Base-by-base conservation (phyloP, 2,797 vertebrate genomes). In the Muraenolepis orangiensis region DNA sequence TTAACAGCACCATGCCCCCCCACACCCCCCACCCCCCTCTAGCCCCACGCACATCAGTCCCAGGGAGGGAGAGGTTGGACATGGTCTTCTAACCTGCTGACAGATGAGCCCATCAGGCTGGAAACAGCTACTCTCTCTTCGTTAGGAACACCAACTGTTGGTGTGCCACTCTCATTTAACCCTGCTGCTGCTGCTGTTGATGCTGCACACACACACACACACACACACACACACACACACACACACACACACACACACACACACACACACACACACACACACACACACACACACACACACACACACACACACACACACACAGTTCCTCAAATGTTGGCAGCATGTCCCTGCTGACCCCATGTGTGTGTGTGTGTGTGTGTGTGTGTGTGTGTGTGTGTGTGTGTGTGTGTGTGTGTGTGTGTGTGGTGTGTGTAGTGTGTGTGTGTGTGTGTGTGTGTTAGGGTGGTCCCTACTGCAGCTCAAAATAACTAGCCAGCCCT, bases 1-100 rank as follows among this genome's bases (percentile, higher is more conserved):
- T 77, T 73, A 74, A 86, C 79, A 84, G 46, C 78, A 74, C 68
- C 0, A 38, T 73, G 57, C 8, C 57, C 77, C 74, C 14, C 18
- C 70, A 64, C 66, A 32, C 72, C 69, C 78, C 68, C 80, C 73
- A 12, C 77, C 87, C 82, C 80, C 32, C 71, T 69, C 1, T 46
- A 69, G 77, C 74, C 23, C 68, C 78, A n/a, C n/a, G n/a, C n/a
- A n/a, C n/a, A 85, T 85, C 76, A 26, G 23, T 66, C 23, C 7
- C 5, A 64, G 86, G 88, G 84, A 85, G 73, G 80, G 83, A 87
- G 64, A 66, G 64, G 23, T 3, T 66, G 6, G 64, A 36, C 31
- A 83, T 82, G 86, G 88, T 84, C 81, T 91, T 88, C 86, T 86
- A 87, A 90, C 91, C 84, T 84, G 82, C 85, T 83, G 86, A 89